Evolutionary conservation across 1,140 invertebrate genomes (phyloP), one percentile per base, ranked within the genome.

Genomic region (Sesamia nonagrioides): DNA sequence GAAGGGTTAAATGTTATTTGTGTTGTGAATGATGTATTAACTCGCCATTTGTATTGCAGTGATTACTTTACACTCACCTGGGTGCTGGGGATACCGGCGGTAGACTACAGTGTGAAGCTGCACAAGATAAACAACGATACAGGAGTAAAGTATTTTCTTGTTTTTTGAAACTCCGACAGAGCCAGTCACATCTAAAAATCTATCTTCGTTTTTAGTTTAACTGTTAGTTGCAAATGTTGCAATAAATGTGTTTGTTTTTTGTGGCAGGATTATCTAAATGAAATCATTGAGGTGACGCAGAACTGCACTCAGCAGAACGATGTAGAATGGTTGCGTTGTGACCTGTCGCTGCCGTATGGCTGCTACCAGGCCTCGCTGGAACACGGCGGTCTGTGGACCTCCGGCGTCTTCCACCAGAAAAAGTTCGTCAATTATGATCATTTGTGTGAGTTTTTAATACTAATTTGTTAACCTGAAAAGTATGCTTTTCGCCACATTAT

Each of bases 11-110:
- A n/a, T n/a, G n/a, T n/a, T n/a, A n/a, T 27, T 27, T 27, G 27
- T 27, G 52, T 6, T 27, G 9, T 1, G 13, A 27, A 33, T 60
- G 35, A 35, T 45, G 6, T 21, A 21, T 68, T 6, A 11, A 69
- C 42, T 50, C 18, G 1, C 18, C 50, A 4, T 80, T 54, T 56
- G 13, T 6, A 45, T 86, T 85, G 48, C 85, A 89, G 88, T 17
- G 80, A 88, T 27, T 52, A 83, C 6, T 50, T 84, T 11, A 45
- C 76, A 7, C 56, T 82, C 6, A 18, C 81, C 13, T 89, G 83
- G 79, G 78, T 61, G 48, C 74, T 84, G n/a, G 80, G 75, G 17
- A 63, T 85, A 13, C 84, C 86, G 3, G 80, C 76, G 15, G 74
- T 74, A 9, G 71, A 82, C 0, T 86, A 74, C 61, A 69, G 45